Base-by-base conservation (phyloP, 1,140 invertebrate genomes). In the Eubasilissa regina region DNA sequence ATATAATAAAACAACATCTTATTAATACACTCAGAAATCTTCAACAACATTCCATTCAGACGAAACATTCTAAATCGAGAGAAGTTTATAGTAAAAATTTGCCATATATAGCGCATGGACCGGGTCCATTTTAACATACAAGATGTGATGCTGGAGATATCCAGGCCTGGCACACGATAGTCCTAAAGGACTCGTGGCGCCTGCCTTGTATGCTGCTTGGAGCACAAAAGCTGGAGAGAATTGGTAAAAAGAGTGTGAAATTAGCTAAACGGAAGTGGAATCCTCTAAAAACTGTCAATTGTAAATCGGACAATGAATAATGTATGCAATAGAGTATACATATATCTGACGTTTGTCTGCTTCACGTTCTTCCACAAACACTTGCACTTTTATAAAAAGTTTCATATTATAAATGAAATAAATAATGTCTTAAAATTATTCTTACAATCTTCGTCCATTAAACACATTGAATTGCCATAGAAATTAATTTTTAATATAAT, bases 351-450 rank as follows among this genome's bases (percentile, higher is more conserved):
- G 25, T 35, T 35, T 35, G 6, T 35, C 25, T 35, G 25, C 25
- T 35, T 35, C 25, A 35, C 6, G 25, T 35, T 35, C 17, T 11
- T 21, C 66, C 45, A 70, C 48, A 68, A 10, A 68, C 64, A 58
- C 43, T 74, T 53, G 35, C 70, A 74, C 70, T 45, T 74, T 74
- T 74, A 74, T 74, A 74, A 74, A 72, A 74, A 55, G 35, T 56
- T 55, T 74, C 17, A 74, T 74, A 74, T 55, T 74, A 73, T 55
- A 11, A 62, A 62, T 75, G n/a, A 75, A 75, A 75, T 75, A 75
- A 75, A 75, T 75, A 75, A 74, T 74, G 70, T 75, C 74, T 75
- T 75, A 75, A 75, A 60, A 47, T 62, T 75, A 75, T 25, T 62
- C 44, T 75, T 48, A 75, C 56, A 48, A 64, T 64, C 74, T 75